phyloP scores from a whole-genome alignment of 2,113 vertebrate species.

The Parotia lawesii region DNA sequence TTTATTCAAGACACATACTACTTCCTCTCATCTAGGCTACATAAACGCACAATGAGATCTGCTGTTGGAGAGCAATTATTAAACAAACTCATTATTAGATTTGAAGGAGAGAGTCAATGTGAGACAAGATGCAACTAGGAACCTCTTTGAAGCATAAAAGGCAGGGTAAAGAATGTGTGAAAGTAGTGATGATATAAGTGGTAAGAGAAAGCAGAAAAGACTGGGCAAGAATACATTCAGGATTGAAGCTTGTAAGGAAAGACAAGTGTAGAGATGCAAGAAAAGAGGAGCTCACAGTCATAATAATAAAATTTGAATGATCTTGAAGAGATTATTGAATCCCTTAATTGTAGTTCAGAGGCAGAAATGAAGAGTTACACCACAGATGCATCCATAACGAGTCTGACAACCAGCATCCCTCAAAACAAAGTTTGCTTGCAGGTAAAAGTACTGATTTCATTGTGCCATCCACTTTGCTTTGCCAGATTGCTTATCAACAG shows the following conservation, averaged over 20 bases:
- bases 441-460: conserved; percentile 46
- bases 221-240: not conserved
- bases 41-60: not conserved
- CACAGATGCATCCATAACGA: not conserved
- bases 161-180: not conserved
- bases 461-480: not conserved
- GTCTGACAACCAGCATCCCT: not conserved
- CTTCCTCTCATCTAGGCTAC: not conserved
- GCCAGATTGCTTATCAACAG: conserved; percentile 35
- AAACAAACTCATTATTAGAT: not conserved
- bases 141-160: not conserved
- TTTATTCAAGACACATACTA: not conserved
- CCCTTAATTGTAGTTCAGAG: conserved; percentile 3
- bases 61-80: not conserved
- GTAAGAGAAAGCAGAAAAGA: not conserved
- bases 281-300: not conserved
- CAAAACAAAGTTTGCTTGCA: conserved; percentile 41
- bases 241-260: not conserved
- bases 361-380: conserved; percentile 18
- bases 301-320: not conserved
- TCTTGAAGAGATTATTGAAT: not conserved
- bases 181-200: not conserved
- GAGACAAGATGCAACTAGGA: not conserved
- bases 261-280: not conserved
- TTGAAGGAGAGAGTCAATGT: not conserved